Evolutionary conservation across 2,113 vertebrate genomes (phyloP).

Genomic region (Climacteris rufus): DNA sequence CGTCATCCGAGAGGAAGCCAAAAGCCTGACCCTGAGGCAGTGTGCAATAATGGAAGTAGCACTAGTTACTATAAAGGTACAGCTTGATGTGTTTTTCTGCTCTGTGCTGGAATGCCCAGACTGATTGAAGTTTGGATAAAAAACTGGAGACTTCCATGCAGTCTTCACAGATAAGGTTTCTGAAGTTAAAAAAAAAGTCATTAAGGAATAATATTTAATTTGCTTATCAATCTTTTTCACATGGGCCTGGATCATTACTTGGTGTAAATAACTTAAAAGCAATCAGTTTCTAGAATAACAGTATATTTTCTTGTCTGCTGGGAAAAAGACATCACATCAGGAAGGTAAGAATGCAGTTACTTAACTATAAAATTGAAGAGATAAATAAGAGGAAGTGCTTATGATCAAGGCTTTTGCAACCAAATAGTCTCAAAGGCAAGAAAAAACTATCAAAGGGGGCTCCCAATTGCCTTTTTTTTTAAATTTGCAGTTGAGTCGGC

Average conservation of each 20-base stretch:
- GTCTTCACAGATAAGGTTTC: background rate
- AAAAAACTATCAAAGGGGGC: background rate
- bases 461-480: background rate
- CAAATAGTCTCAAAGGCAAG: background rate
- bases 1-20: slow-evolving; percentile 89
- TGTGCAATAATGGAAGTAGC: slow-evolving; percentile 92
- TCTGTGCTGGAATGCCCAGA: background rate
- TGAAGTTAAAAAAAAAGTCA: background rate
- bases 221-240: background rate
- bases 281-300: background rate
- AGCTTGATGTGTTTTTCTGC: accelerated
- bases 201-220: background rate
- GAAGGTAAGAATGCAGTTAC: background rate
- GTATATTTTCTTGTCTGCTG: background rate
- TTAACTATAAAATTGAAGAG: background rate
- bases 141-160: background rate
- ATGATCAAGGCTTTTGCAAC: background rate
- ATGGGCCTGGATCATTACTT: background rate
- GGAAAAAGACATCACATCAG: background rate
- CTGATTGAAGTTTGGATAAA: background rate
- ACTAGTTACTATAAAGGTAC: slow-evolving; percentile 94
- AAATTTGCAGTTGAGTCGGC: background rate
- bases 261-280: background rate
- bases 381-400: background rate
- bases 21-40: slow-evolving; percentile 88